Evolutionary conservation across 2,888 invertebrate species (phyloP), one percentile per base, ranked within the genome.

Genomic region (Carabus problematicus): DNA sequence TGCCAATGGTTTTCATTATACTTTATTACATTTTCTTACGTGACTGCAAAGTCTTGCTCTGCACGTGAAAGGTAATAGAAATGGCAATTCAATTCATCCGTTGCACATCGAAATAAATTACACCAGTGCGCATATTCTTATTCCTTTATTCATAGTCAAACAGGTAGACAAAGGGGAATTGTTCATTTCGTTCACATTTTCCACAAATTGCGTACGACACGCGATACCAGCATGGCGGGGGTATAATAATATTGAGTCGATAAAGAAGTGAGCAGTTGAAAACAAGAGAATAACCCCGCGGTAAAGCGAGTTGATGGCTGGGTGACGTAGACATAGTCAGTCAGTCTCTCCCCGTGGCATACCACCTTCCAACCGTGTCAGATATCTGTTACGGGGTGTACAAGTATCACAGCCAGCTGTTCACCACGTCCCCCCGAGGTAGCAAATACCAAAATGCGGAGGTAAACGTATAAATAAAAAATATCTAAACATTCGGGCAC

Each of bases 111-210:
- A 12, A 45, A 3, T 45, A 45, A n/a, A 45, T n/a, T 45, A n/a
- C 11, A 45, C 12, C 12, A n/a, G 7, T 45, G 11, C 12, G 9
- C 49, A 12, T 49, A 29, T 29, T 29, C 29, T 29, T 29, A 29
- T 29, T 29, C 29, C 29, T 9, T 52, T 16, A 14, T 14, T 52
- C 16, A 9, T 12, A 14, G 52, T 14, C 52, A 52, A 45, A 45
- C 52, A 52, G 16, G 52, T n/a, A 52, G 52, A 52, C 52, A 14
- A 16, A 52, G 4, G n/a, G 16, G 52, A 16, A 16, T 9, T 52
- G 52, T 52, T 16, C 52, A 52, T 16, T 9, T 52, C 52, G 52
- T 52, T 52, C 52, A 52, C 52, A 52, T 14, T 52, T 52, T 12
- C 16, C 3, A 9, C 52, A 52, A 52, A 52, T 52, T 52, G 52